A percentile compares a stretch with the other conserved stretches of the same genome.
These are phyloP conservation scores for Coreoperca whiteheadi DNA, from an alignment of 2,113 vertebrate species.

Conservation along the genomic window DNA sequence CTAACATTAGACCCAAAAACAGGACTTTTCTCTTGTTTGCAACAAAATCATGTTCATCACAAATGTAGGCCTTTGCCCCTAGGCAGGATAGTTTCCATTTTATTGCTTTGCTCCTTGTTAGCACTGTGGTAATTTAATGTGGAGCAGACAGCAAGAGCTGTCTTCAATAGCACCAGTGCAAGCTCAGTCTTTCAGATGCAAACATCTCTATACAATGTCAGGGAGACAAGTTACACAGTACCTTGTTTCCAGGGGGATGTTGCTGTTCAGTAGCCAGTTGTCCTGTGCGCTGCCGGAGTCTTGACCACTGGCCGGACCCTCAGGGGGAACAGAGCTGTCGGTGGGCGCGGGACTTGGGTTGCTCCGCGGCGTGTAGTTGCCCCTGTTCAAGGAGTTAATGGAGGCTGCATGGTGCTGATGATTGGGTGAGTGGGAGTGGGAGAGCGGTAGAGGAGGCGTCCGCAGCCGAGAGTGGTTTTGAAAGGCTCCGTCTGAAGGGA, in stretches of 20 bases:
- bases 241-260: conserved; percentile 99
- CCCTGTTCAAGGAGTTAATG: conserved; percentile 93
- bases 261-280: conserved; percentile 99
- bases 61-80: conserved; percentile 62
- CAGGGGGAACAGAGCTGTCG: conserved; percentile 92
- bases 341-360: conserved; percentile 96
- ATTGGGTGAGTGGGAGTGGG: conserved; percentile 93
- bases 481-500: conserved; percentile 89
- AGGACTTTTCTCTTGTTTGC: conserved; percentile 80
- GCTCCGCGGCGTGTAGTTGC: conserved; percentile 95
- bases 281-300: conserved; percentile 92
- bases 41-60: conserved; percentile 72
- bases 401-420: conserved; percentile 93
- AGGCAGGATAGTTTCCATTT: conserved; percentile 55
- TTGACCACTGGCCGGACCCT: conserved; percentile 87
- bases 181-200: conserved; percentile 39
- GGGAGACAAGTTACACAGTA: conserved; percentile 68
- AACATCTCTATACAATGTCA: conserved; percentile 3
- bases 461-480: conserved; percentile 94
- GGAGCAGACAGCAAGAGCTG: conserved; percentile 51
- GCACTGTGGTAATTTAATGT: conserved; percentile 55
- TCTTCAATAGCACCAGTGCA: conserved; percentile 50
- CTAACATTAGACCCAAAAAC: conserved; percentile 57
- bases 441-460: conserved; percentile 93
- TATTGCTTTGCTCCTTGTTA: conserved; percentile 56